Evolutionary conservation across 2,797 vertebrate species (phyloP), one percentile per base, ranked within the genome.

Genomic region (Myiothlypis coronata): DNA sequence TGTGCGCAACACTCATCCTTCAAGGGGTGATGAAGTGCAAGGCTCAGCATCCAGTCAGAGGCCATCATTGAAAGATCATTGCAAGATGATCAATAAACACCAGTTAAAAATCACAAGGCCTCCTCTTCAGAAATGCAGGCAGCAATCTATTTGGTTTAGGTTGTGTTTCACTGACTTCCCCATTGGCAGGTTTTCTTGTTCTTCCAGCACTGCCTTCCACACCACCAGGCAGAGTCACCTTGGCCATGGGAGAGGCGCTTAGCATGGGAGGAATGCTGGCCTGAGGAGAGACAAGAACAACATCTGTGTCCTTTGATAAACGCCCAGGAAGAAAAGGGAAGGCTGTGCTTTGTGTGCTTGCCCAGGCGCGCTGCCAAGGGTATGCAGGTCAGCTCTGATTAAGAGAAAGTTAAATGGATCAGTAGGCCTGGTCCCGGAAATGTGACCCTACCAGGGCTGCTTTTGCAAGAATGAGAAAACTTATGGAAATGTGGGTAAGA

Each of bases 351-450:
- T 81, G 20, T 53, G 55, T 87, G 34, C 77, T 78, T 72, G 76
- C 65, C 72, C 59, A 87, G 87, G 92, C 87, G 81, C 0, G 0
- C 24, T 89, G 88, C 75, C 94, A 93, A 82, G 43, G 47, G 9
- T 50, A 50, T 17, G 77, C 50, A 90, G 87, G 64, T 83, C 92
- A 90, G 39, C 63, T 59, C 52, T 89, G 75, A 83, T 79, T 84
- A 83, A 89, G 86, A 89, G 88, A 92, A 96, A 87, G 89, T 88
- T 83, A 59, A 83, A 53, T 1, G 22, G 69, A 67, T 68, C 64
- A 18, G 64, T 59, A 94, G 90, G 41, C 17, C 32, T 3, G 8
- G 39, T 50, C 60, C 60, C 35, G 18, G 56, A 96, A 87, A 82
- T 44, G 35, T 65, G 75, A 60, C 47, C 14, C 81, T 76, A 94